Base-by-base conservation (phyloP, 2,113 vertebrate genomes). In the Micronycteris hirsuta region DNA sequence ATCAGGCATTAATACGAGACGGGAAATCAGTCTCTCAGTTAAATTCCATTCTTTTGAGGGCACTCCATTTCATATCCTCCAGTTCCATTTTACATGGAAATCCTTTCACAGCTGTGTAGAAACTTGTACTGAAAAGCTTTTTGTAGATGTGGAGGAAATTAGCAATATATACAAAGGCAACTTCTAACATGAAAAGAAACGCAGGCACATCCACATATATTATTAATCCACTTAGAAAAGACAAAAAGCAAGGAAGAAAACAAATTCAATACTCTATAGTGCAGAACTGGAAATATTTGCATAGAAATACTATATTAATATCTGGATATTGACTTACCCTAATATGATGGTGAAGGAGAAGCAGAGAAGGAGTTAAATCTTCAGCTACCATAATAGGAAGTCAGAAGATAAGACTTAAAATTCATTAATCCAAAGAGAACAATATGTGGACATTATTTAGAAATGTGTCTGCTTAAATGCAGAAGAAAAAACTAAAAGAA, bases 361-460 rank as follows among this genome's bases (percentile, higher is more conserved):
- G 47, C 19, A 91, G 28, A 95, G 16, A 49, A 83, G 43, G 49
- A 81, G 47, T 36, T 56, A 41, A 92, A 65, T 88, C 11, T n/a
- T 93, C 67, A 49, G 85, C 43, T 36, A 43, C 49, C 36, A 43
- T 45, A 81, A 80, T 4, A 56, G 43, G 76, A 96, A 94, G 28
- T 74, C 31, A 91, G 74, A 92, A 80, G 31, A 83, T 52, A 54
- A 77, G 36, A 89, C 74, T 93, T 63, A 89, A 95, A 91, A 85
- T 92, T 61, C 38, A 90, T 63, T 95, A 91, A 86, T 80, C 68
- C 83, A 93, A 63, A 84, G 49, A 96, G 28, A 52, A 22, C 22
- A 71, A 85, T 16, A 63, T 81, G 61, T 41, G 5, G 38, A 13
- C 77, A 49, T 82, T 94, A 88, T 85, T 95, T 90, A 78, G 52